Base-by-base conservation (phyloP, 2,113 vertebrate genomes). In the Ophiodon elongatus region DNA sequence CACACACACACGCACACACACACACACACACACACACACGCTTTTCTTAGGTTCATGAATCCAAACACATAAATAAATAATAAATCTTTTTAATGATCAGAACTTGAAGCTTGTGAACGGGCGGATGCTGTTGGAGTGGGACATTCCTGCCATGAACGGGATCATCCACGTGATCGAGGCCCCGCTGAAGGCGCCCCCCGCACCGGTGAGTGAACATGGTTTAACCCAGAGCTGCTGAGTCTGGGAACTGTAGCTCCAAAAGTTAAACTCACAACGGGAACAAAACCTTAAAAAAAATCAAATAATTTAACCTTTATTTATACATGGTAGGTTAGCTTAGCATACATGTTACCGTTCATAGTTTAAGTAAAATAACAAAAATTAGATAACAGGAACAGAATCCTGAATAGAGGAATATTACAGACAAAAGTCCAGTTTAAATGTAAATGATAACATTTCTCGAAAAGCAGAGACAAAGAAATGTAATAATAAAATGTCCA, bases 111-210 rank as follows among this genome's bases (percentile, higher is more conserved):
- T 94, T 60, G 96, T 98, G 84, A 97, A 98, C 78, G 80, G 95
- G 64, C 94, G 90, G 1, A 71, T 79, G 27, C 91, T 99, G 43
- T 37, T 99, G 65, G 71, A 94, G 4, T 99, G 98, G 98, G 96
- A 99, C 92, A 97, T 99, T 72, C 3, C 96, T 6, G 96, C 98
- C 6, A 94, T 92, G 63, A 99, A 99, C 0, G 98, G 98, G 47
- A 96, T 99, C 84, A 97, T 99, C 82, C 98, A 99, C 0, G 89
- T 95, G 29, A 95, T 99, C 0, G 95, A 96, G 8, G 94, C 93
- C 19, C 98, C 98, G 0, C 91, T 99, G 71, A 81, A 83, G 37
- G 94, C 96, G 0, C 98, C 98, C 0, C 91, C 82, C 0, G 74
- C 90, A 1, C 0, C 50, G 0, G 94, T 97, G 80, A 96, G 96